Conservation (phyloP, 2,113 vertebrate genomes). For the Triplophysa rosa region DNA sequence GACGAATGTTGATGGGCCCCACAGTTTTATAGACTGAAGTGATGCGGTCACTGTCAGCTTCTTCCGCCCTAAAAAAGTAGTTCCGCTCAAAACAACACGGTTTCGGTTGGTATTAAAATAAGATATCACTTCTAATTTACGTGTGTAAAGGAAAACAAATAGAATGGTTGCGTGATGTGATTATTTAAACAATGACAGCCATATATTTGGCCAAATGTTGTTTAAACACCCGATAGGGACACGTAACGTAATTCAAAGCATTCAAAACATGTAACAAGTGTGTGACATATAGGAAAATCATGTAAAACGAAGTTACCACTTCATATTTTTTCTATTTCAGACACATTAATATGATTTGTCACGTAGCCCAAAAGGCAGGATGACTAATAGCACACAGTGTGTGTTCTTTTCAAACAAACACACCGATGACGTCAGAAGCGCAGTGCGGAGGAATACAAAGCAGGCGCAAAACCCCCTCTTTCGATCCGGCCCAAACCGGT, state of each 20-base stretch:
- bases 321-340: no score
- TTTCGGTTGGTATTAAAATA: neutral
- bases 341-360: neutral
- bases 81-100: neutral
- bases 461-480: constrained; percentile 31
- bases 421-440: constrained; percentile 65
- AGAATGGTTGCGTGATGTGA: neutral
- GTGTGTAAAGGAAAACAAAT: neutral
- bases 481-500: constrained; percentile 71
- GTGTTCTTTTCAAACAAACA: constrained; percentile 47
- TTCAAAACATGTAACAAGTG: no score
- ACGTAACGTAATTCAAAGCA: no score
- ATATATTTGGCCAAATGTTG: no score
- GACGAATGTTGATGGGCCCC: accelerated
- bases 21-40: constrained; percentile 53
- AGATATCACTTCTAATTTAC: no score
- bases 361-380: neutral
- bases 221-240: no score
- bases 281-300: no score
- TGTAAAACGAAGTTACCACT: no score
- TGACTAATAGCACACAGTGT: neutral
- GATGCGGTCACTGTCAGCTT: constrained; percentile 3
- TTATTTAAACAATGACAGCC: no score
- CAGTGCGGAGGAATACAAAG: constrained; percentile 62
- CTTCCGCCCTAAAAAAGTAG: constrained; percentile 63